Base-by-base conservation (phyloP, 1,140 invertebrate genomes). In the Panagrolaimus sp. region DNA sequence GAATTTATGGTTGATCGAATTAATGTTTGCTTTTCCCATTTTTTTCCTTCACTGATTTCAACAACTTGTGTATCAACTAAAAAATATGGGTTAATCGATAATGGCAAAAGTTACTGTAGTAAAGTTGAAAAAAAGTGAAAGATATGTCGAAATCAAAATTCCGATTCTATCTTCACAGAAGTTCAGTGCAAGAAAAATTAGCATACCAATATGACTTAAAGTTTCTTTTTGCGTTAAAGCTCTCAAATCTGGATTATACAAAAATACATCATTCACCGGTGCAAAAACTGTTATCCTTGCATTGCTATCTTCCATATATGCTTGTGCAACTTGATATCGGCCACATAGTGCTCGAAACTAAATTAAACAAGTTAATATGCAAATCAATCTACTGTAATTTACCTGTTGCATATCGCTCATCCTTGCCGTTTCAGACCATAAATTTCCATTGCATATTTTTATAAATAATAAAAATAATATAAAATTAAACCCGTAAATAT, bases 241-340 rank as follows among this genome's bases (percentile, higher is more conserved):
- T 67, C 80, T 57, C 13, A 83, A 68, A 70, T 81, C 75, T 23
- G 80, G 80, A 74, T 82, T 83, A 66, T 82, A 83, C 42, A 82
- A 74, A 68, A 83, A 82, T 27, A 82, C 80, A 62, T 82, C 80
- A 68, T 82, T 80, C 23, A 82, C 80, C 9, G 81, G 81, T 11
- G 80, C 82, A 67, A 82, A 83, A 27, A 82, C 68, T 42, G 81
- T 82, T 27, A 82, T 68, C 25, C 79, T 27, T 8, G 80, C 80
- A 68, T 82, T 81, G 23, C 69, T 74, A 67, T 82, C 80, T 57
- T 82, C 75, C 81, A 82, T 83, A 53, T 82, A 82, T 3, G 80
- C 81, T 45, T 74, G 69, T 1, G 75, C 71, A 14, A 82, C 80
- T 51, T 78, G 71, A 62, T 82, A 82, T 9, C 75, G 73, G 13